Percentiles rank a stretch among this genome's conserved stretches.
Conservation (phyloP, 2,113 vertebrate genomes). For the Tachycineta bicolor region DNA sequence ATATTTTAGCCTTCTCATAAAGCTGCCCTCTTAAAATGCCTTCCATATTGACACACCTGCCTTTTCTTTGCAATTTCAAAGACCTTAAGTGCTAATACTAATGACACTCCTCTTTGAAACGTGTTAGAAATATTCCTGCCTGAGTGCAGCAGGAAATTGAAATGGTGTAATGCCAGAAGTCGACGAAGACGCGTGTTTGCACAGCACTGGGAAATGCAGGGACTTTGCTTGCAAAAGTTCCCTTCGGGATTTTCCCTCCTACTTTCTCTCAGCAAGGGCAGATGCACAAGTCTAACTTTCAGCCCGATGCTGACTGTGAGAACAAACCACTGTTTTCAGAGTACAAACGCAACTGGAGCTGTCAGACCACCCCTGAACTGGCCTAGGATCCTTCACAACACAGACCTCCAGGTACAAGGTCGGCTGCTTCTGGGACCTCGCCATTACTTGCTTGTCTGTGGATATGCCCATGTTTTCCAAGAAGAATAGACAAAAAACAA, state of each 20-base stretch:
- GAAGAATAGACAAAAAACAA: background rate
- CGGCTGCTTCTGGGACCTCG: background rate
- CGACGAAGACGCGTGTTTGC: background rate
- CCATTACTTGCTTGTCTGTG: background rate
- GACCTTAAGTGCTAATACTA: background rate
- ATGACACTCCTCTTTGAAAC: background rate
- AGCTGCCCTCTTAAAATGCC: background rate
- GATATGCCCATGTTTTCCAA: background rate
- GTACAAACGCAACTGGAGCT: background rate
- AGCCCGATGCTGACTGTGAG: slow-evolving; percentile 8
- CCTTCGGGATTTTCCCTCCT: background rate
- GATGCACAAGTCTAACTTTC: background rate
- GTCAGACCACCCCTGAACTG: slow-evolving; percentile 12
- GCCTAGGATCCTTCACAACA: background rate
- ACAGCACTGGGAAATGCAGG: slow-evolving; percentile 18
- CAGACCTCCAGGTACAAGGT: background rate
- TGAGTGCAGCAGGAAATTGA: slow-evolving; percentile 21
- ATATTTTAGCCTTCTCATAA: background rate
- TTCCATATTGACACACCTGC: background rate
- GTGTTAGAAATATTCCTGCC: background rate
- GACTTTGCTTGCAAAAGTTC: background rate
- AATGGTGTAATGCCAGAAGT: slow-evolving; percentile 28
- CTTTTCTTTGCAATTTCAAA: background rate
- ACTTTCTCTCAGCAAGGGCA: slow-evolving; percentile 14
- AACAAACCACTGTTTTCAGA: background rate